Conservation (phyloP, 2,797 vertebrate species). For the Natrix natrix region DNA sequence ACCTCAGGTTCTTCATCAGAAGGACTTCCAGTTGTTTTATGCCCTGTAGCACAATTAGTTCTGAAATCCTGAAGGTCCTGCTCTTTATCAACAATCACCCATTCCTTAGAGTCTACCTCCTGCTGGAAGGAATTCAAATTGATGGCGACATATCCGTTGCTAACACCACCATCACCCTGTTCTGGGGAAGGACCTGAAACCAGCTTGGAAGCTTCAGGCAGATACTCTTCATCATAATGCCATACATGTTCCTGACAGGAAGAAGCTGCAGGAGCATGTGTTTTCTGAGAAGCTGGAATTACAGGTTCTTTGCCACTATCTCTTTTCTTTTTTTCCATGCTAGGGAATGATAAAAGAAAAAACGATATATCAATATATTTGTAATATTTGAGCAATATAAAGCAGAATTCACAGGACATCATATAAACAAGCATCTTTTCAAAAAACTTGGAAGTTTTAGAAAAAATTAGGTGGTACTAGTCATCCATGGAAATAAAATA, state of each 20-base stretch:
- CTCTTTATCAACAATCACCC: conserved; percentile 94
- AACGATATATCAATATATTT: conserved; percentile 34
- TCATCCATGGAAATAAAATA: neutral
- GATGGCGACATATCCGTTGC: conserved; percentile 92
- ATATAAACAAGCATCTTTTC: neutral
- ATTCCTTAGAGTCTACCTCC: conserved; percentile 91
- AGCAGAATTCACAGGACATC: neutral
- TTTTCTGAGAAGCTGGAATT: conserved; percentile 67
- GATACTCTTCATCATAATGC: conserved; percentile 93
- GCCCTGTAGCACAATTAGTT: conserved; percentile 75
- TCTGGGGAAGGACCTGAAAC: conserved; percentile 83
- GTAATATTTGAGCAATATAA: conserved; percentile 28
- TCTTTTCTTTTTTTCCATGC: conserved; percentile 81
- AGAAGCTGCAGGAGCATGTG: conserved; percentile 50
- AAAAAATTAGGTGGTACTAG: neutral
- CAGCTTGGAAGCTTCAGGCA: conserved; percentile 83
- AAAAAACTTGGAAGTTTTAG: neutral
- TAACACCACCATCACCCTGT: conserved; percentile 83
- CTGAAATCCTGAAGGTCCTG: conserved; percentile 81
- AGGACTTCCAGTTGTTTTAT: conserved; percentile 84
- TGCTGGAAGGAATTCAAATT: conserved; percentile 92
- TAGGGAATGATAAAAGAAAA: conserved; percentile 61
- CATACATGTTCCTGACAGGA: conserved; percentile 80
- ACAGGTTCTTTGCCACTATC: conserved; percentile 63
- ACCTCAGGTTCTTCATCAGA: conserved; percentile 85